phyloP scores from a whole-genome alignment of 2,113 vertebrate genomes.

The Antechinus flavipes region DNA sequence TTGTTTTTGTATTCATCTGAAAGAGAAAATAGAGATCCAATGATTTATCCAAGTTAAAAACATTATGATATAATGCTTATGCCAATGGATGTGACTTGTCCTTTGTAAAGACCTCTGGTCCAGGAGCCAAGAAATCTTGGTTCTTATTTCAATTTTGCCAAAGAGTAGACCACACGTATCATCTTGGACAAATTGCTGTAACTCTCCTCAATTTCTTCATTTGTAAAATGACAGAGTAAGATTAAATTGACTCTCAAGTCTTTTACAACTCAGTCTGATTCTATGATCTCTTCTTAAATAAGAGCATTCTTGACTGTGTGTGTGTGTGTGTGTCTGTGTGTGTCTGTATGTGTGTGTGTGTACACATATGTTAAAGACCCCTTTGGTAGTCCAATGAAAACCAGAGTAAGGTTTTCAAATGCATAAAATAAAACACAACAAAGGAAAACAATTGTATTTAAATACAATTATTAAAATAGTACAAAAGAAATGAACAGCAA shows the following conservation, averaged over 20 bases:
- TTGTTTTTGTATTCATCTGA: background rate
- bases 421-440: background rate
- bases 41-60: background rate
- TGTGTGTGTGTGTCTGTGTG: background rate
- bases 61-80: background rate
- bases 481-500: background rate
- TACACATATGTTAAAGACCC: background rate
- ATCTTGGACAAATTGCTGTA: background rate
- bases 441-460: background rate
- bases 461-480: background rate
- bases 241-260: background rate
- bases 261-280: background rate
- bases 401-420: background rate
- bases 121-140: background rate
- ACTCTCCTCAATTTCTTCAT: background rate
- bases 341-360: background rate
- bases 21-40: background rate
- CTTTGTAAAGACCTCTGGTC: background rate
- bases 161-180: background rate
- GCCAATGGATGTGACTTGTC: background rate
- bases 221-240: background rate
- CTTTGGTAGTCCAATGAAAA: background rate
- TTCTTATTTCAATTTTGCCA: background rate
- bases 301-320: background rate
- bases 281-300: background rate